phyloP scores from a whole-genome alignment of 2,888 invertebrate species.

The Noctua janthe region DNA sequence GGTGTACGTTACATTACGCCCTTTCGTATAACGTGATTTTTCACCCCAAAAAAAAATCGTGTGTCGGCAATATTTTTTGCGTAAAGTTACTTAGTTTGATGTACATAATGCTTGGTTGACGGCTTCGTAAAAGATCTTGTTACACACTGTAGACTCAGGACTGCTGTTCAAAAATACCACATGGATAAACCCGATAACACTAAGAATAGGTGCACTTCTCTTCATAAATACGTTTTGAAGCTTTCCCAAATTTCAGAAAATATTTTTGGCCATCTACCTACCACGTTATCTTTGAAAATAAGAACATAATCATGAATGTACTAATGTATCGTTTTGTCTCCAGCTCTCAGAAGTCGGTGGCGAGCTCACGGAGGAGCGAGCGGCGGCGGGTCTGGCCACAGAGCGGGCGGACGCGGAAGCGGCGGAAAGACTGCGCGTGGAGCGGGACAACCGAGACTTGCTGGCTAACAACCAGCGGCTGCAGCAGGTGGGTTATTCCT shows the following conservation, averaged over 20 bases:
- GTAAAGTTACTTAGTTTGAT: too few species aligned
- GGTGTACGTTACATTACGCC: too few species aligned
- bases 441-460: slow-evolving; percentile 96
- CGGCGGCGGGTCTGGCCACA: slow-evolving; percentile 96
- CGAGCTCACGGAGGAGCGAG: slow-evolving; percentile 97
- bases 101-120: too few species aligned
- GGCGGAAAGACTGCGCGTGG: slow-evolving; percentile 95
- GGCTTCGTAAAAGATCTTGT: too few species aligned
- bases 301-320: not conserved
- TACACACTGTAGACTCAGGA: too few species aligned
- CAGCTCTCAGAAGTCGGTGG: slow-evolving; percentile 98
- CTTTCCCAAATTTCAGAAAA: not conserved
- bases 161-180: too few species aligned
- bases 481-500: slow-evolving; percentile 88
- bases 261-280: too few species aligned
- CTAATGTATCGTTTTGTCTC: slow-evolving; percentile 65
- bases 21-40: too few species aligned
- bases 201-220: not conserved
- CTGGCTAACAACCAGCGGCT: slow-evolving; percentile 94
- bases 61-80: too few species aligned
- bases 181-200: not conserved
- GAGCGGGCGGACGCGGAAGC: slow-evolving; percentile 98
- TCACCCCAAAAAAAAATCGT: too few species aligned
- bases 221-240: not conserved
- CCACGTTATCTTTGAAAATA: too few species aligned